Percentiles rank a stretch among this genome's conserved stretches.
phyloP scores from a whole-genome alignment of 2,888 invertebrate species.

The Gastrophysa polygoni region DNA sequence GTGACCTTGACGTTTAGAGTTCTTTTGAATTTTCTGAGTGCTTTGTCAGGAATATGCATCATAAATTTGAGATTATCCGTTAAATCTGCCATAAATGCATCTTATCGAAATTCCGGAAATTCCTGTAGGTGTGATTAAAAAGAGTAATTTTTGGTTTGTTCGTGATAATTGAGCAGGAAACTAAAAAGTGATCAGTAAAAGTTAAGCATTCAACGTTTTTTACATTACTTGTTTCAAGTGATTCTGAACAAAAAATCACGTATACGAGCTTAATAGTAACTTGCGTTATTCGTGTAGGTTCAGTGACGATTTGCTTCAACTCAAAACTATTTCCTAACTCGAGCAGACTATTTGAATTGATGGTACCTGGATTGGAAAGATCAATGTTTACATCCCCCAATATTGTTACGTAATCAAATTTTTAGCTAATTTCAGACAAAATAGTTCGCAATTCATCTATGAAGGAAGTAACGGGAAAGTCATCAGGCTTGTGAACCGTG shows the following conservation, averaged over 20 bases:
- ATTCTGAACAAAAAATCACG: slow-evolving; percentile 7
- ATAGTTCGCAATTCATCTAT: background rate
- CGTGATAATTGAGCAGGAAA: slow-evolving; percentile 4
- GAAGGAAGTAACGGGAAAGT: slow-evolving; percentile 4
- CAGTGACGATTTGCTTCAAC: no score
- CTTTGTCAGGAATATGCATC: no score
- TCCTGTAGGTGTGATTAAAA: background rate
- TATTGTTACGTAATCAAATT: slow-evolving; percentile 5
- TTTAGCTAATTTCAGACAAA: slow-evolving; percentile 7
- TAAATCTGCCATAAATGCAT: background rate
- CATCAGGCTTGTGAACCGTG: slow-evolving; percentile 5
- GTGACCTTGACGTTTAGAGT: no score
- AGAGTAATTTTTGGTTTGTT: background rate
- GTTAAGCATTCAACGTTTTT: slow-evolving; percentile 2
- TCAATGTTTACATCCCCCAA: slow-evolving; percentile 5
- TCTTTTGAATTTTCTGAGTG: no score
- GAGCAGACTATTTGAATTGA: background rate
- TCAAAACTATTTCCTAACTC: no score
- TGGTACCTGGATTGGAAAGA: slow-evolving; percentile 2
- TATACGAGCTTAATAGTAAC: background rate
- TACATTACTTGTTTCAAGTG: slow-evolving; percentile 2
- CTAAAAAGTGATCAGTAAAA: background rate
- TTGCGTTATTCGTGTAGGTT: no score
- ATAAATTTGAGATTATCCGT: no score
- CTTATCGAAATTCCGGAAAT: background rate